Evolutionary conservation across 2,888 invertebrate species (phyloP).

Genomic region (Heliconius aoede): DNA sequence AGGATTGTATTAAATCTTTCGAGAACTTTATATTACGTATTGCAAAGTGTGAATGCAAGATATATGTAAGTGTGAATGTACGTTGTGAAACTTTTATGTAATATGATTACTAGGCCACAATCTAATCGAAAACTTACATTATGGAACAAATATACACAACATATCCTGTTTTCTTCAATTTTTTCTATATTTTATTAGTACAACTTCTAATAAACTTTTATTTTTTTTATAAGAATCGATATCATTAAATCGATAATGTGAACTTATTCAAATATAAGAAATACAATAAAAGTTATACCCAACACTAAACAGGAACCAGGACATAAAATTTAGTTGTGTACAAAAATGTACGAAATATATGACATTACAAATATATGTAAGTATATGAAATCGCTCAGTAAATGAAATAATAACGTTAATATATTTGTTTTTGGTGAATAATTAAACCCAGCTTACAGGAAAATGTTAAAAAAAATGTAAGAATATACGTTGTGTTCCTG

Average conservation of each 20-base stretch:
- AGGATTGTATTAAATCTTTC: constrained; percentile 3
- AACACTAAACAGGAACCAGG: background rate
- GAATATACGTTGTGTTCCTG: too few relatives aligned
- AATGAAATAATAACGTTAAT: too few relatives aligned
- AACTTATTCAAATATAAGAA: background rate
- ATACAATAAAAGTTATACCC: background rate
- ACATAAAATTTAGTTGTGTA: background rate
- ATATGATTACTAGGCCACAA: constrained; percentile 9
- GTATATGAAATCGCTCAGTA: too few relatives aligned
- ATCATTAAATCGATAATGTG: background rate
- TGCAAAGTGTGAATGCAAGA: background rate
- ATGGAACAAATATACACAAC: background rate
- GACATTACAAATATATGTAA: background rate
- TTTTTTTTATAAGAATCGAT: background rate
- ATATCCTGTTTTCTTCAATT: background rate
- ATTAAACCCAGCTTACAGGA: too few relatives aligned
- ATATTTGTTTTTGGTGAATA: too few relatives aligned
- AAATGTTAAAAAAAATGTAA: too few relatives aligned
- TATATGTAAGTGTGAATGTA: background rate
- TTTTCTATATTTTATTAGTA: background rate
- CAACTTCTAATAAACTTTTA: background rate
- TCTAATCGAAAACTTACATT: background rate
- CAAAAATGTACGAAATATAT: background rate
- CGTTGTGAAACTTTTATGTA: constrained; percentile 23
- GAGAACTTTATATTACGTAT: constrained; percentile 9